These are phyloP conservation scores for Anoplopoma fimbria DNA, from an alignment of 2,113 vertebrate species.

Conservation along the genomic window DNA sequence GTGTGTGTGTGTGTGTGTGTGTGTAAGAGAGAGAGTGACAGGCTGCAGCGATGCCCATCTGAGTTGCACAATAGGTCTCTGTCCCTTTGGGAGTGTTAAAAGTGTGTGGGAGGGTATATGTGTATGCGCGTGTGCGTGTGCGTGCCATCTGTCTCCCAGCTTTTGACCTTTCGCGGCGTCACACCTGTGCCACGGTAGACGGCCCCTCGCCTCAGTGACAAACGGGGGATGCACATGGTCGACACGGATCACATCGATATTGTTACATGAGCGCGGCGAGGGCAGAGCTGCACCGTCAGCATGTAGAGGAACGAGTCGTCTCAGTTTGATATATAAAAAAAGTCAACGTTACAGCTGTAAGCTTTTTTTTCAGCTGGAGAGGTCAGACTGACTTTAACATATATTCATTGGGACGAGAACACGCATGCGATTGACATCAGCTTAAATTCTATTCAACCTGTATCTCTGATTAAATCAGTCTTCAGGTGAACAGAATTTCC, in stretches of 20 bases:
- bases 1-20: constrained; percentile 28
- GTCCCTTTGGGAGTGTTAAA: constrained; percentile 78
- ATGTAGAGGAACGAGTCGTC: neutral
- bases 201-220: constrained; percentile 59
- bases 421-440: neutral
- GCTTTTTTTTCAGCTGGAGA: neutral
- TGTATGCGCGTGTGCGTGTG: constrained; percentile 17
- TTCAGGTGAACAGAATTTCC: neutral
- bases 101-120: constrained; percentile 66
- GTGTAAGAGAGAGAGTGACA: constrained; percentile 5
- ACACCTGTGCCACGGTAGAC: constrained; percentile 75
- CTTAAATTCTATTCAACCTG: neutral
- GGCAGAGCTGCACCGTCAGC: constrained; percentile 15
- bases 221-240: constrained; percentile 49
- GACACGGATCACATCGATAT: constrained; percentile 59
- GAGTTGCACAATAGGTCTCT: constrained; percentile 75
- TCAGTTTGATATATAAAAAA: neutral
- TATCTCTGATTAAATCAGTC: neutral
- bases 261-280: constrained; percentile 46
- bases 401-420: neutral
- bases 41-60: constrained; percentile 67
- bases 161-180: constrained; percentile 75
- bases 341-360: neutral
- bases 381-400: neutral
- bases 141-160: constrained; percentile 76